Evolutionary conservation across 2,797 vertebrate species (phyloP).

Genomic region (Heterohyrax brucei): DNA sequence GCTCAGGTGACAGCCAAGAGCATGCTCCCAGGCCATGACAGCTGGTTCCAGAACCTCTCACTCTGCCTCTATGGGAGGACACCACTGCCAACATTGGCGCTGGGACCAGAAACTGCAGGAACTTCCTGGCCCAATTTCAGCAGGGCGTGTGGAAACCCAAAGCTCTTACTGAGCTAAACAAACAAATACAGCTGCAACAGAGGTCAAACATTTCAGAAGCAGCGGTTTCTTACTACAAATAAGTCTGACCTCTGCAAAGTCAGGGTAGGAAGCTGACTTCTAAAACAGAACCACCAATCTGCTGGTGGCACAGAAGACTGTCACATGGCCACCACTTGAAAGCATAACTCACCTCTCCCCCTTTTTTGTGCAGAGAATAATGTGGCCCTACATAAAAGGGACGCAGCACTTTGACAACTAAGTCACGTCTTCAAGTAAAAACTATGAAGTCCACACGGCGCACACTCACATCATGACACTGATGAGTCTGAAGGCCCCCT

Average conservation of each 20-base stretch:
- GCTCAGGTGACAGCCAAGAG: not conserved
- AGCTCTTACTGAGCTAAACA: not conserved
- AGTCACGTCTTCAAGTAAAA: not conserved
- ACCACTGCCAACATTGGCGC: not conserved
- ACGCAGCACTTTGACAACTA: no score
- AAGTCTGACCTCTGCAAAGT: not conserved
- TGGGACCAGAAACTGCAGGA: not conserved
- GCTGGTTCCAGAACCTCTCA: not conserved
- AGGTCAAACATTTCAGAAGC: not conserved
- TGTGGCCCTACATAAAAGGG: rapidly evolving
- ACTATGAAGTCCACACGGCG: not conserved
- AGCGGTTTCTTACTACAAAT: not conserved
- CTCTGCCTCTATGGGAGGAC: not conserved
- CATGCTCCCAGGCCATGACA: rapidly evolving
- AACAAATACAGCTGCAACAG: not conserved
- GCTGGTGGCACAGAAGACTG: not conserved
- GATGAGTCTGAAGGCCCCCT: not conserved
- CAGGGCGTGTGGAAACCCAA: not conserved
- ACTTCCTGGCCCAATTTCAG: not conserved
- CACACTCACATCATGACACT: rapidly evolving
- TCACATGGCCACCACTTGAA: not conserved
- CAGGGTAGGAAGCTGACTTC: not conserved
- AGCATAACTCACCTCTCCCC: not conserved
- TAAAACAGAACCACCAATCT: not conserved
- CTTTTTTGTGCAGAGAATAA: not conserved